A percentile compares a stretch with the other conserved stretches of the same genome.
phyloP scores from a whole-genome alignment of 2,113 vertebrate genomes.

The Cepphus grylle region DNA sequence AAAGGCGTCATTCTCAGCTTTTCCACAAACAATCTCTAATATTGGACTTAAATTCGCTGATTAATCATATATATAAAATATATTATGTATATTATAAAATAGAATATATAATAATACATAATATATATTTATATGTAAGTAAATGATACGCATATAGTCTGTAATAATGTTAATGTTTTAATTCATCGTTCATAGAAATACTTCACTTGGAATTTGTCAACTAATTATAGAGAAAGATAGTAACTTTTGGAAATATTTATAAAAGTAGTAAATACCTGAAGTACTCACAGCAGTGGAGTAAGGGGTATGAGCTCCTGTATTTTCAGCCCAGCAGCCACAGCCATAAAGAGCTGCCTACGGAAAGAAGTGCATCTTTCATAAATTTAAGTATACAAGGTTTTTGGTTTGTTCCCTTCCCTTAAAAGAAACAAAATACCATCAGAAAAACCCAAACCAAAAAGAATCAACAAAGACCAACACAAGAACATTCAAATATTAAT shows the following conservation, averaged over 20 bases:
- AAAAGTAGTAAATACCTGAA: conserved; percentile 92
- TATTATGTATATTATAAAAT: too few species aligned
- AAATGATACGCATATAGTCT: neutral
- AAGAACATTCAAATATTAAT: neutral
- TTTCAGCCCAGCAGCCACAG: conserved; percentile 99
- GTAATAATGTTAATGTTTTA: neutral
- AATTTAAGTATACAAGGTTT: neutral
- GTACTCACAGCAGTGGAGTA: conserved; percentile 99
- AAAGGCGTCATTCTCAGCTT: neutral
- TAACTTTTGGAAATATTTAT: conserved; percentile 70
- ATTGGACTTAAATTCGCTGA: neutral
- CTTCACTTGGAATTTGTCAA: neutral
- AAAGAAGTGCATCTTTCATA: neutral
- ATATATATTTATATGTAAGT: neutral
- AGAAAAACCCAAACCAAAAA: neutral
- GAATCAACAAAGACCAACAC: neutral
- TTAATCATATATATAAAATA: neutral
- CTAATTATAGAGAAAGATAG: neutral
- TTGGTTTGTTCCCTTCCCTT: neutral
- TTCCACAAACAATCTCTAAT: neutral
- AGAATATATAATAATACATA: too few species aligned
- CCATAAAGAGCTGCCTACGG: conserved; percentile 96
- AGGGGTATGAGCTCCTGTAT: conserved; percentile 87
- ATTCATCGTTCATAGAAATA: neutral
- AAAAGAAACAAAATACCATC: neutral